A percentile compares a stretch with the other conserved stretches of the same genome.
Conservation (phyloP, 2,797 vertebrate genomes). For the Chelon labrosus region DNA sequence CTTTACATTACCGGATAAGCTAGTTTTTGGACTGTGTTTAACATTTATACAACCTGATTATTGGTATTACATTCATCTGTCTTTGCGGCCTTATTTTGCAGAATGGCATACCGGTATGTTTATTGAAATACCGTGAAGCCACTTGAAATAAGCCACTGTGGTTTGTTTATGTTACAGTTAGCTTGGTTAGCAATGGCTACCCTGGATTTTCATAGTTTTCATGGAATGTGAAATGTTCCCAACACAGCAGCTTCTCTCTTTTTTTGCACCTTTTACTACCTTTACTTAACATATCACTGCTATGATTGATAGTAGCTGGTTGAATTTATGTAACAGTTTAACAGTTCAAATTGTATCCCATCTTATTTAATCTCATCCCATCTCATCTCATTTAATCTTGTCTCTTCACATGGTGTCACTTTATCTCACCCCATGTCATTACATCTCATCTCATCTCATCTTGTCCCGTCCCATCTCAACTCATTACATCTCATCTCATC, state of each 20-base stretch:
- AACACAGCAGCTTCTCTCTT: neutral
- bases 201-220: neutral
- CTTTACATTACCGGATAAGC: neutral
- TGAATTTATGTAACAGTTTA: too few species aligned
- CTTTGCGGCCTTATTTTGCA: neutral
- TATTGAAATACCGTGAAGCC: slow-evolving; percentile 1
- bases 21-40: neutral
- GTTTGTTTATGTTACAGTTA: slow-evolving; percentile 16
- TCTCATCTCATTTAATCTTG: too few species aligned
- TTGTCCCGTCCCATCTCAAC: too few species aligned
- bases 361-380: too few species aligned
- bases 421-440: too few species aligned
- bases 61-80: neutral
- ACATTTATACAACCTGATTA: neutral
- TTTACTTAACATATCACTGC: too few species aligned
- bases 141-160: slow-evolving; percentile 12
- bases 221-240: neutral
- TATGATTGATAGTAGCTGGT: too few species aligned
- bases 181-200: neutral
- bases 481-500: too few species aligned
- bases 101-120: too few species aligned
- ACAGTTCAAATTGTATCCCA: too few species aligned
- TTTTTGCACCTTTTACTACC: neutral
- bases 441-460: too few species aligned
- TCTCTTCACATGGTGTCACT: too few species aligned